These are phyloP conservation scores for Spizaetus ornatus DNA, from an alignment of 2,113 vertebrate genomes.

Conservation along the genomic window DNA sequence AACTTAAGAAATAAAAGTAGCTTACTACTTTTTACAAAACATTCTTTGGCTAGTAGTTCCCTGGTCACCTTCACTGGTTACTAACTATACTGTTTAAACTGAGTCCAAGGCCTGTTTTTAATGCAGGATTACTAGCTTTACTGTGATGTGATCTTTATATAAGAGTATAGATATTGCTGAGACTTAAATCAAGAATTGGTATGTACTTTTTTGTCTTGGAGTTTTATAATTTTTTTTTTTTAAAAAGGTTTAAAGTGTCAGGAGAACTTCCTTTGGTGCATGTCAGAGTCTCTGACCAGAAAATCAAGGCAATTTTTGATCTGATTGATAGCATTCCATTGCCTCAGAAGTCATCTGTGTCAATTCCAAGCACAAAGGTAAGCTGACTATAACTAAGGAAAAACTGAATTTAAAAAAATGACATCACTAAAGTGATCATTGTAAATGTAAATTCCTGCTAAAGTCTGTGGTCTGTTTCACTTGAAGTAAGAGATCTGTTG, in stretches of 20 bases:
- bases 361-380: conserved; percentile 78
- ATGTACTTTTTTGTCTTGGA: background rate
- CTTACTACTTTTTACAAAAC: background rate
- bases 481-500: background rate
- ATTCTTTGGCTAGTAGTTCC: background rate
- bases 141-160: background rate
- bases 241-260: conserved; percentile 87
- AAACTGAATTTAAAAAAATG: background rate
- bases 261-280: conserved; percentile 92
- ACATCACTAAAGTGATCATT: background rate
- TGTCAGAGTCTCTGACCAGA: conserved; percentile 89
- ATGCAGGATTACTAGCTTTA: background rate
- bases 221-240: background rate
- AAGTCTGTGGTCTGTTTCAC: background rate
- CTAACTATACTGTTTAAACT: background rate
- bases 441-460: background rate
- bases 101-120: background rate
- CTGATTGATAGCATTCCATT: conserved; percentile 87
- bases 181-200: background rate
- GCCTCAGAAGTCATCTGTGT: conserved; percentile 70
- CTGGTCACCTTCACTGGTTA: background rate
- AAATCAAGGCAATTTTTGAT: conserved; percentile 81
- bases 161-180: background rate
- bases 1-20: background rate
- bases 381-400: background rate